These are phyloP conservation scores for Passer montanus DNA, from an alignment of 2,113 vertebrate genomes.

Conservation along the genomic window DNA sequence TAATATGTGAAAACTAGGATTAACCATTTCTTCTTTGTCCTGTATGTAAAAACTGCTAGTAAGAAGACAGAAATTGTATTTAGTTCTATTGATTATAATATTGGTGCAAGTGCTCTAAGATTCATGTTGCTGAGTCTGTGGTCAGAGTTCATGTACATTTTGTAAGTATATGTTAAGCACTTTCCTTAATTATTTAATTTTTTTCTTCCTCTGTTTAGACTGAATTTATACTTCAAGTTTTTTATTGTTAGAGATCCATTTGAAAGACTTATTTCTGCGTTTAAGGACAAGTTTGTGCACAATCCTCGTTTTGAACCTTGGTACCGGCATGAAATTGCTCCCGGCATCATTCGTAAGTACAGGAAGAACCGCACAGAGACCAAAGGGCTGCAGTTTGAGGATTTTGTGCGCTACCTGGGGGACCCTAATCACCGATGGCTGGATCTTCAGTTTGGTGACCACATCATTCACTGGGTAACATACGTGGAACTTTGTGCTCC, in stretches of 20 bases:
- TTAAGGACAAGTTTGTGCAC: slow-evolving; percentile 97
- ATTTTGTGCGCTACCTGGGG: slow-evolving; percentile 94
- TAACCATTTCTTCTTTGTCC: neutral
- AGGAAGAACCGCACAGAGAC: slow-evolving; percentile 81
- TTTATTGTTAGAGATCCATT: slow-evolving; percentile 98
- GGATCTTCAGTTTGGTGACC: slow-evolving; percentile 92
- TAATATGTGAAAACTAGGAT: neutral
- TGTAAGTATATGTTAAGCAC: neutral
- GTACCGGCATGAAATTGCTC: slow-evolving; percentile 96
- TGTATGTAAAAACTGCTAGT: neutral
- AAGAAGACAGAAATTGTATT: neutral
- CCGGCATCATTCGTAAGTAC: slow-evolving; percentile 93
- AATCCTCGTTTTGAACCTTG: slow-evolving; percentile 97
- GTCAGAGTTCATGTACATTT: neutral
- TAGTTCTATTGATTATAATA: neutral
- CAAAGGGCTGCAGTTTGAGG: slow-evolving; percentile 91
- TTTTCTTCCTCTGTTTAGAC: slow-evolving; percentile 71
- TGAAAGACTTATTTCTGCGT: slow-evolving; percentile 94
- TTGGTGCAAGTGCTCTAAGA: neutral
- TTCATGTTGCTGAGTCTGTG: neutral
- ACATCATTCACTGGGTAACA: slow-evolving; percentile 95
- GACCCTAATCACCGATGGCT: slow-evolving; percentile 86
- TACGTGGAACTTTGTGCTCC: slow-evolving; percentile 94
- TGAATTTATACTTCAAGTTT: slow-evolving; percentile 96
- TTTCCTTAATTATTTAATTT: neutral